Evolutionary conservation across 1,140 invertebrate species (phyloP), one percentile per base, ranked within the genome.

Genomic region (Contarinia nasturtii): DNA sequence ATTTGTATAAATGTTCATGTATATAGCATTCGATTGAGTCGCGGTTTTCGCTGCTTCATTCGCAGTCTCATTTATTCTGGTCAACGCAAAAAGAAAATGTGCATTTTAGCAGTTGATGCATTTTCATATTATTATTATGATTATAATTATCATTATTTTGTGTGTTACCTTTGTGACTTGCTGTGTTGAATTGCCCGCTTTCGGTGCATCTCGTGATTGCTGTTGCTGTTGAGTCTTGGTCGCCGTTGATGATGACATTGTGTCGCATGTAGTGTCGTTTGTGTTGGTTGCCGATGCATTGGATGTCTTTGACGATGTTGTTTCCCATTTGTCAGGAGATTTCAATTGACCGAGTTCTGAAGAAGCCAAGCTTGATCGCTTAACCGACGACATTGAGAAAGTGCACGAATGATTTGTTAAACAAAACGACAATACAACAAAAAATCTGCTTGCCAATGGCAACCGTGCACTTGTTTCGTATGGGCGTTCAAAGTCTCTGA

Each of bases 341-440:
- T 46, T 46, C 20, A 33, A 33, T 38, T 46, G 45, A 19, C 45
- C 45, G 21, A 18, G 45, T 46, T 46, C 45, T 37, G 45, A 33
- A 7, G 45, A 46, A 10, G n/a, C 27, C 45, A 27, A 46, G 18
- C 5, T 37, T 46, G 17, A 11, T 21, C 15, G 12, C n/a, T 46
- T 38, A 20, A 34, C 22, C 22, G 44, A 45, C 22, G 33, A 34
- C 44, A n/a, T 14, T n/a, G 44, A 45, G 14, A 45, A 19, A 15
- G 38, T 40, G 18, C 38, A 40, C n/a, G n/a, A n/a, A 40, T 12
- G n/a, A n/a, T 7, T 40, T 14, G 42, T 3, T 44, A 14, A 15
- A 5, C 18, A 20, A 20, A 44, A 44, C 18, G 42, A 15, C 18
- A 44, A 44, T 5, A 18, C 18, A 20, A 7, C 5, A 15, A 5